These are phyloP conservation scores for Marmota monax DNA, from an alignment of 2,113 vertebrate genomes.

Conservation along the genomic window DNA sequence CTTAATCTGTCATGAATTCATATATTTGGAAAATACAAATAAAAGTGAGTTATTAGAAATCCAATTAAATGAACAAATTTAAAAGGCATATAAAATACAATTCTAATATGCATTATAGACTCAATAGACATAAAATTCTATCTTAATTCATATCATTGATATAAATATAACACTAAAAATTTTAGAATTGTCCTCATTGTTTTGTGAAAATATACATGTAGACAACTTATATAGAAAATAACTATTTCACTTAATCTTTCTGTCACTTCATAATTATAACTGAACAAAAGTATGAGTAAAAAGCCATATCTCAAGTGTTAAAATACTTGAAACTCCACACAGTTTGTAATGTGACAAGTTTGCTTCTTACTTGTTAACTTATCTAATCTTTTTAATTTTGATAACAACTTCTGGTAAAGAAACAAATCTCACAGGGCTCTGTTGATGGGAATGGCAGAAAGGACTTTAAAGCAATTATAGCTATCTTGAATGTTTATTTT, in stretches of 20 bases:
- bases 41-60: slow-evolving; percentile 2
- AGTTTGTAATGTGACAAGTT: not conserved
- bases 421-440: not conserved
- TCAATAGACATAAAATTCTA: not conserved
- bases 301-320: not conserved
- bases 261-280: slow-evolving; percentile 15
- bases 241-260: not conserved
- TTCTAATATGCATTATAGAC: not conserved
- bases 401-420: not conserved
- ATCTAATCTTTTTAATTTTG: not conserved
- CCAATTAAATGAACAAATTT: not conserved
- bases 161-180: slow-evolving; percentile 3
- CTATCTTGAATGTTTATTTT: not conserved
- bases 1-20: not conserved
- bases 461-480: not conserved
- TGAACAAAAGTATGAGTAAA: slow-evolving; percentile 32
- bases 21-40: not conserved
- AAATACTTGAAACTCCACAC: not conserved
- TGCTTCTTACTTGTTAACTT: not conserved
- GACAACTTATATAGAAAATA: not conserved
- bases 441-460: not conserved
- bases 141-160: not conserved
- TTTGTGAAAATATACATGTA: not conserved
- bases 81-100: not conserved
- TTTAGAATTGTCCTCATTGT: not conserved